Percentiles rank a stretch among this genome's conserved stretches.
Evolutionary conservation across 2,797 vertebrate species (phyloP).

Genomic region (Cheracebus regulus): DNA sequence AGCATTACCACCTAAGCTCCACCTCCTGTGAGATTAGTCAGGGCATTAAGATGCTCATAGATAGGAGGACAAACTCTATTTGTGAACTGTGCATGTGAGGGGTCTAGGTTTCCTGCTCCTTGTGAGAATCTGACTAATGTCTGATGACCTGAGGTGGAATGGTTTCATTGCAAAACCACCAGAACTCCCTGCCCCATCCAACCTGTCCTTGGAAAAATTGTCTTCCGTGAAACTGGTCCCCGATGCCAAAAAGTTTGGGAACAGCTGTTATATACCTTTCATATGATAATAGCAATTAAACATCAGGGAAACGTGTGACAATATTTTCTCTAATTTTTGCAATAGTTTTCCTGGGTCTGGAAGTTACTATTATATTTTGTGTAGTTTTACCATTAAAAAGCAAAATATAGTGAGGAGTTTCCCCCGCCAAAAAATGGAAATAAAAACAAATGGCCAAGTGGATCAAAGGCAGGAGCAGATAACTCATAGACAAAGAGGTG

Average conservation of each 20-base stretch:
- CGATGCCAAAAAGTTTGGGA: neutral
- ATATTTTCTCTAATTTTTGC: neutral
- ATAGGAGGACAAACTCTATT: neutral
- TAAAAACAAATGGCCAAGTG: neutral
- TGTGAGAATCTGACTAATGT: neutral
- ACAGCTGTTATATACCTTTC: neutral
- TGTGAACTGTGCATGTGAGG: neutral
- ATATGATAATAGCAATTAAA: neutral
- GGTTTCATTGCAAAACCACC: neutral
- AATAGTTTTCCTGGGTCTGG: neutral
- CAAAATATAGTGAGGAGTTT: neutral
- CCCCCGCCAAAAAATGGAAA: neutral
- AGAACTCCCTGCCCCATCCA: neutral
- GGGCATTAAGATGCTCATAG: neutral
- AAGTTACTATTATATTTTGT: neutral
- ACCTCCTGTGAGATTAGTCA: neutral
- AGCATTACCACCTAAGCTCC: neutral
- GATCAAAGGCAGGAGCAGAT: neutral
- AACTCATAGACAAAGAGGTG: neutral
- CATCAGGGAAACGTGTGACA: neutral
- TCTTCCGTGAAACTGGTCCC: neutral
- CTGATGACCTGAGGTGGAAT: neutral
- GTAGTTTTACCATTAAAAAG: neutral
- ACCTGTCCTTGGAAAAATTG: neutral
- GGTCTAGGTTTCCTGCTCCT: neutral